Percentiles rank a stretch among this genome's conserved stretches.
Evolutionary conservation across 2,113 vertebrate genomes (phyloP).

Genomic region (Pelecanoides urinatrix): DNA sequence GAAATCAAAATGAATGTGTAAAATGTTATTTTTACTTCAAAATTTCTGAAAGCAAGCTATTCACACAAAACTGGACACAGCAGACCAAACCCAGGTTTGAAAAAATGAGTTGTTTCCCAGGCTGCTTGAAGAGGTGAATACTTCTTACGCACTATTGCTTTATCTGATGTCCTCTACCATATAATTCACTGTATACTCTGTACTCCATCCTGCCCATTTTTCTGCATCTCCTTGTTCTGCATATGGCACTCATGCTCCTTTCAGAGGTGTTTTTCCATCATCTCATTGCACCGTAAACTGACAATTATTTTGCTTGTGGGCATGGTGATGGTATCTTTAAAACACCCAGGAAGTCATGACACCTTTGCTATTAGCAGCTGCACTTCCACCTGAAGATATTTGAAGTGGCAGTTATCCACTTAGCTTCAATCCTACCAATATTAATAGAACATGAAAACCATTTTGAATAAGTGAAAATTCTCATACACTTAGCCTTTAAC

Average conservation of each 20-base stretch:
- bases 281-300: not conserved
- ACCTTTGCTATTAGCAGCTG: not conserved
- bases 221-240: not conserved
- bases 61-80: not conserved
- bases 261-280: not conserved
- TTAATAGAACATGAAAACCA: not conserved
- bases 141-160: not conserved
- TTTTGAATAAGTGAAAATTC: not conserved
- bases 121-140: not conserved
- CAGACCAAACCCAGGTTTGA: not conserved
- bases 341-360: not conserved
- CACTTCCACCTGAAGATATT: not conserved
- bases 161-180: fast-evolving
- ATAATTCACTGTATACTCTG: not conserved
- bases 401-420: not conserved
- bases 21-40: not conserved
- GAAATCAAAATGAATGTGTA: not conserved
- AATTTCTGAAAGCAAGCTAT: not conserved
- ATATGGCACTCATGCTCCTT: not conserved
- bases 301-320: not conserved
- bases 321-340: not conserved
- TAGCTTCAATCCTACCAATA: not conserved
- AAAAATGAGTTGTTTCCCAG: not conserved
- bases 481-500: not conserved
- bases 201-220: not conserved